Evolutionary conservation across 2,888 invertebrate genomes (phyloP), one percentile per base, ranked within the genome.

Genomic region (Conus canariensis): DNA sequence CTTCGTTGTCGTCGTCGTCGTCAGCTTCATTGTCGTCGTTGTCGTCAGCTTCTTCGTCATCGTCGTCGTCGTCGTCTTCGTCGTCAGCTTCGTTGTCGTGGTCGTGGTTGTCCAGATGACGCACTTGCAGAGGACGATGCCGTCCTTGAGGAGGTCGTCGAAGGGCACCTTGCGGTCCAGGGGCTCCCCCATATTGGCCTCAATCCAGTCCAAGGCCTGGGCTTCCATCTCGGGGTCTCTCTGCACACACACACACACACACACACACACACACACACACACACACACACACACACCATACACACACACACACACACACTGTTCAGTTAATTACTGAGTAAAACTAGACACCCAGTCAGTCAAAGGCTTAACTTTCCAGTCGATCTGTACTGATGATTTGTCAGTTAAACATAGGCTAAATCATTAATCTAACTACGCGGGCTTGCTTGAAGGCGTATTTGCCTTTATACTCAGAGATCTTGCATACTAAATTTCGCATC

Each of bases 121-220:
- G 93, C 94, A 96, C 97, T 99, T 98, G 97, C 99, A 99, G 10
- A 99, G 97, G 83, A 99, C 97, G 60, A 98, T 97, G 58, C 99
- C 99, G 96, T 99, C 98, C 95, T 98, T 98, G 0, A 99, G 97
- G 91, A 98, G 97, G 95, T 99, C 99, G 95, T 99, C 99, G 95
- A 98, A 99, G 58, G 98, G 97, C 97, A 97, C 98, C 85, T 97
- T 97, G 85, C 94, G 91, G 14, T 99, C 98, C 3, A 99, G 97
- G 90, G 98, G 98, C 96, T 99, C 98, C 0, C 98, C 99, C 19
- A 98, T 93, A n/a, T 99, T 98, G 4, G 97, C 97, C 94, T 97
- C 97, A 94, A 99, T 98, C 99, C 99, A 99, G 95, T 97, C 97
- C 92, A 99, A 97, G 89, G 99, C 98, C 97, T 99, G 99, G 88